phyloP scores from a whole-genome alignment of 2,888 invertebrate species.

The Listrodromus nycthemerus region DNA sequence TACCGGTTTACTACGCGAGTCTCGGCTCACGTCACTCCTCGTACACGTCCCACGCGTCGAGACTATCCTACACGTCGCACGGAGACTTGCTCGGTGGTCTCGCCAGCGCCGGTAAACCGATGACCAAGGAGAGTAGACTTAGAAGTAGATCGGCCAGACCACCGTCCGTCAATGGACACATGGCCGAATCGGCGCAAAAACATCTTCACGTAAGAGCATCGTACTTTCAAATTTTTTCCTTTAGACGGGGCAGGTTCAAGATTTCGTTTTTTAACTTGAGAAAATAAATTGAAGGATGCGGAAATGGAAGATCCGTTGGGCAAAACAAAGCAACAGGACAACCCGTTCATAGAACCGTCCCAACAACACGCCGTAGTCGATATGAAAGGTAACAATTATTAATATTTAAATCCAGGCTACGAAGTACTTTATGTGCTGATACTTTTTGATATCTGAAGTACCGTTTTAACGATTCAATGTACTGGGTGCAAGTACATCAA shows the following conservation, averaged over 20 bases:
- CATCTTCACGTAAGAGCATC: slow-evolving; percentile 87
- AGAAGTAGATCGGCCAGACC: slow-evolving; percentile 90
- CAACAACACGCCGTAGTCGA: slow-evolving; percentile 96
- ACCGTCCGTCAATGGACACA: slow-evolving; percentile 85
- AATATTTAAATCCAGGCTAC: not conserved
- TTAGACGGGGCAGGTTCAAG: no score
- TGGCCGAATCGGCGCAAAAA: slow-evolving; percentile 88
- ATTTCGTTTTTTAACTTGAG: slow-evolving; percentile 42
- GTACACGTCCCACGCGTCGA: slow-evolving; percentile 97
- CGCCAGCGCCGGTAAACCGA: slow-evolving; percentile 87
- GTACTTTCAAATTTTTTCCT: not conserved
- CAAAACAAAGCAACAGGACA: slow-evolving; percentile 94
- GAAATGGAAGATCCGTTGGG: slow-evolving; percentile 93
- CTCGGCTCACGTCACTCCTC: slow-evolving; percentile 96
- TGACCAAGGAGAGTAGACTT: slow-evolving; percentile 95
- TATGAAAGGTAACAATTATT: slow-evolving; percentile 91
- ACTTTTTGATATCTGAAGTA: no score
- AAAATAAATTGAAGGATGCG: slow-evolving; percentile 87
- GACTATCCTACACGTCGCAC: slow-evolving; percentile 97
- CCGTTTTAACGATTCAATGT: no score
- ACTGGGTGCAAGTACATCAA: no score
- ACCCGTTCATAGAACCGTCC: slow-evolving; percentile 95
- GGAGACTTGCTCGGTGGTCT: slow-evolving; percentile 94
- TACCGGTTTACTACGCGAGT: slow-evolving; percentile 95
- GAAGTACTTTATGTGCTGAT: no score